phyloP scores from a whole-genome alignment of 2,113 vertebrate species.

The Ranitomeya imitator region DNA sequence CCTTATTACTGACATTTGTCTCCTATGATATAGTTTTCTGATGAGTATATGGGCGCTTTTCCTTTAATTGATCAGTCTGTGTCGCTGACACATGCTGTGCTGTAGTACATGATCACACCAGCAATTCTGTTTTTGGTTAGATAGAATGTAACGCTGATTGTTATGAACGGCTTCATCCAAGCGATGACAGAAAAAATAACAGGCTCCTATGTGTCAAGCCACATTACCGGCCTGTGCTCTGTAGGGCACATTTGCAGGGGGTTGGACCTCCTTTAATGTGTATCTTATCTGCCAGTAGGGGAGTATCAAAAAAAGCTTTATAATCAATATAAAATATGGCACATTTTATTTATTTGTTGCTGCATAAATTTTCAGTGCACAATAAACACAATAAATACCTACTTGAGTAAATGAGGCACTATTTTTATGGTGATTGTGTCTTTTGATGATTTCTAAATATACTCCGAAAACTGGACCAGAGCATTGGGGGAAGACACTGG shows the following conservation, averaged over 20 bases:
- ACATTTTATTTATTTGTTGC: conserved; percentile 4
- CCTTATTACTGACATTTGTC: too few species aligned
- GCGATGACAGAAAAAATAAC: conserved; percentile 91
- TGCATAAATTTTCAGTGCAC: background rate
- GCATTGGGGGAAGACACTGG: too few species aligned
- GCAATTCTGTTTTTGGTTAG: conserved; percentile 49
- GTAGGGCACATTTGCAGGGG: conserved; percentile 91
- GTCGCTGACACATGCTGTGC: background rate
- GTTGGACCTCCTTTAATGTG: conserved; percentile 74
- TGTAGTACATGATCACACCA: conserved; percentile 1
- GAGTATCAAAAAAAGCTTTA: background rate
- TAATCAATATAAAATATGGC: conserved; percentile 2
- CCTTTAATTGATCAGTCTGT: background rate
- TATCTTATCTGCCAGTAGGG: conserved; percentile 57
- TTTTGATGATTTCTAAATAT: too few species aligned
- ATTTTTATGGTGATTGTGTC: too few species aligned
- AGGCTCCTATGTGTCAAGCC: conserved; percentile 86
- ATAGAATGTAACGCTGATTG: conserved; percentile 83
- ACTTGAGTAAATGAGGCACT: too few species aligned
- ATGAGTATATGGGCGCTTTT: too few species aligned
- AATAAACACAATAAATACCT: background rate
- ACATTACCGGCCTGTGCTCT: conserved; percentile 84
- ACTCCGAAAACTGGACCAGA: too few species aligned
- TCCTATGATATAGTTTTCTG: background rate
- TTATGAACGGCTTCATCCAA: conserved; percentile 90